Base-by-base conservation (phyloP, 2,888 invertebrate species). In the Tridacna crocea region DNA sequence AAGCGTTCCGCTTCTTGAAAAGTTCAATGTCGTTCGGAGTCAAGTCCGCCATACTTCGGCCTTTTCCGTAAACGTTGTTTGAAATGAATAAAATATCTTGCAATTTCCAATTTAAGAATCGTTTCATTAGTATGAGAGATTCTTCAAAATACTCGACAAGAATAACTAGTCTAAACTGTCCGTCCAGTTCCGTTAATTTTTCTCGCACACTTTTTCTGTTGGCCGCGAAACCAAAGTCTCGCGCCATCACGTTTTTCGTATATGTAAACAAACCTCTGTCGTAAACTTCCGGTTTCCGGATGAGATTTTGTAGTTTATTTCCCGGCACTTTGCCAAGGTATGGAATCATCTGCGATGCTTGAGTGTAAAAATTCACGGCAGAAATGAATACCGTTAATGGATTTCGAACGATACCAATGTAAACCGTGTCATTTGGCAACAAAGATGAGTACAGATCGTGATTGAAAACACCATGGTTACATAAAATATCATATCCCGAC, bases 321-420 rank as follows among this genome's bases (percentile, higher is more conserved):
- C 76, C 82, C 0, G 75, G 80, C 4, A 82, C 48, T 17, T 47
- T 47, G 19, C 60, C 61, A 8, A 86, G 26, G 72, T 86, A 84
- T 17, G 46, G 36, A 13, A 86, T 27, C 27, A 60, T 17, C 36
- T 83, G 83, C 6, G 79, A 68, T 4, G 10, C 22, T 22, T 86
- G 80, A 12, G 80, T 76, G 51, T 87, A 87, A 68, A 81, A 88
- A 70, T 85, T 82, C 0, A 87, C 79, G 8, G 80, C 75, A 0
- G 88, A 88, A 24, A 85, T 76, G 66, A 87, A 87, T 10, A 85
- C 75, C 8, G 78, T 80, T 27, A 87, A 75, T 0, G 88, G 88
- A n/a, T 88, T 83, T 51, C 88, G 75, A 12, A 88, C 85, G 22
- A 86, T 86, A 22, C 81, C 88, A 1, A 88, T 65, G 27, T 88